Base-by-base conservation (phyloP, 2,888 invertebrate genomes). In the Trachelus tabidus region DNA sequence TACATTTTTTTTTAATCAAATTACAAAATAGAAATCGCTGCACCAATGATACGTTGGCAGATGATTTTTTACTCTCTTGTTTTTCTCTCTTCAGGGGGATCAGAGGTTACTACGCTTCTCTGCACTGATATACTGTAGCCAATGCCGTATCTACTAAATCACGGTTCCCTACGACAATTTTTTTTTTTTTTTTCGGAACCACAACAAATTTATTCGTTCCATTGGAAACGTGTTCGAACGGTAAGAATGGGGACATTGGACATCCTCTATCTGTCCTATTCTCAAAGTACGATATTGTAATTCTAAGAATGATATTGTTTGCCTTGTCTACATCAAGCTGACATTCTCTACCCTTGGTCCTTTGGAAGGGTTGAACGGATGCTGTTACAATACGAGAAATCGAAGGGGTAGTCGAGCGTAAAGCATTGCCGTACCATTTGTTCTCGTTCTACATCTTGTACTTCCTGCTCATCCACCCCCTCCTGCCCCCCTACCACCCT, bases 21-120 rank as follows among this genome's bases (percentile, higher is more conserved):
- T 23, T 23, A 56, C 34, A 9, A 33, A 71, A 71, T 31, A 71
- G 6, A 34, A 11, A 34, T 71, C 71, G 12, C 71, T 71, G 33
- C 31, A 12, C 71, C 31, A 33, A 69, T 12, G 69, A 69, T 15
- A 15, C 3, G 11, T 3, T 31, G 30, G 31, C 71, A 2, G 31
- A 33, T 33, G 31, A 71, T 31, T 71, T 31, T 33, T 71, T 31
- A 2, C 12, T 3, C 30, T 71, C 23, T 33, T 71, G 1, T 71
- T 71, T 71, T 34, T 33, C 71, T 71, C 71, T 71, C 71, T 34
- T 31, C 9, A 12, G 12, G 12, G 71, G 71, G 71, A 15, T 71
- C 33, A 23, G 33, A 71, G 71, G 71, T 71, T 71, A 71, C 31
- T 12, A 71, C 34, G 71, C 56, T 71, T 71, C 71, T 71, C 34